Evolutionary conservation across 2,797 vertebrate species (phyloP).

Genomic region (Nasua narica): DNA sequence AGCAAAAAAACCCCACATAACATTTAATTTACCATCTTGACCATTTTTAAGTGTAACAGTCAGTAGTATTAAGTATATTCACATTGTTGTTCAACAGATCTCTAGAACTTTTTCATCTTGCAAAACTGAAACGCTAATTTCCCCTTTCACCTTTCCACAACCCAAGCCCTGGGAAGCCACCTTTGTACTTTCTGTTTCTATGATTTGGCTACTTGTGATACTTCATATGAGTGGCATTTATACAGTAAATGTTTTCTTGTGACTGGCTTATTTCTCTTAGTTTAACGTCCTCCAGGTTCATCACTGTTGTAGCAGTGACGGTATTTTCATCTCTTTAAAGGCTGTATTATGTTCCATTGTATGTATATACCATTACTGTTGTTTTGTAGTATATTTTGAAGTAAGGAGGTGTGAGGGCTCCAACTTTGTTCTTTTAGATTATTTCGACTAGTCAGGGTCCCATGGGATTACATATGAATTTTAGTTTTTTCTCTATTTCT

Average conservation of each 20-base stretch:
- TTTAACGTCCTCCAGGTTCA: not conserved
- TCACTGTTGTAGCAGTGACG: not conserved
- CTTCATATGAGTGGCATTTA: not conserved
- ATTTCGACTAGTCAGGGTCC: not conserved
- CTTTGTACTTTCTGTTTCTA: not conserved
- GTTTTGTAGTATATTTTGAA: not conserved
- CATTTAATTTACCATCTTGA: not conserved
- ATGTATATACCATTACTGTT: not conserved
- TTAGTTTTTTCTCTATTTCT: not conserved
- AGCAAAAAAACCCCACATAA: not conserved
- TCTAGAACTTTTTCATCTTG: not conserved
- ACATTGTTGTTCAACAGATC: not conserved
- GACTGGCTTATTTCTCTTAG: not conserved
- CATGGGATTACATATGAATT: not conserved
- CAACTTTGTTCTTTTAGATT: not conserved
- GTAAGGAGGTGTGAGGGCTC: not conserved
- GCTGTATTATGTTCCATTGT: not conserved
- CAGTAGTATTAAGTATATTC: not conserved
- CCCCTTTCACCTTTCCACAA: not conserved
- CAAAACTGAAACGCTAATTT: not conserved
- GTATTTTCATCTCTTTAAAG: not conserved
- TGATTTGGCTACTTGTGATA: not conserved
- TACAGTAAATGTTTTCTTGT: not conserved
- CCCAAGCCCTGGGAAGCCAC: not conserved
- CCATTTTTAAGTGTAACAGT: not conserved